Evolutionary conservation across 1,140 invertebrate species (phyloP), one percentile per base, ranked within the genome.

Genomic region (Drosophila subpulchrella): DNA sequence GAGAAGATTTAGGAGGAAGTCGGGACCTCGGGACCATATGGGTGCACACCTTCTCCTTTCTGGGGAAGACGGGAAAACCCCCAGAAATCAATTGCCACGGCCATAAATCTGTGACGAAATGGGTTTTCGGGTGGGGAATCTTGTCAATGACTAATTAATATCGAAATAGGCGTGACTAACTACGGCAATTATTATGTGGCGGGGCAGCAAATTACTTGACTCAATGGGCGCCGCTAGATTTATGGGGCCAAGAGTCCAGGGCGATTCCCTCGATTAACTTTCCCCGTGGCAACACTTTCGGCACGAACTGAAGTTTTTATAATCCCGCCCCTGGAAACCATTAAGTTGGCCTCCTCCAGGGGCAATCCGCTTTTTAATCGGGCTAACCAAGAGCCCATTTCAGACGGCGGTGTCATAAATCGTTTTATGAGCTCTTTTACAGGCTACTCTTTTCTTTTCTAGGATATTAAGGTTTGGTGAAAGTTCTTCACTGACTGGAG

Each of bases 121-220:
- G 24, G 61, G 30, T 6, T 48, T 41, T 41, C n/a, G 15, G 15
- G 20, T 54, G 42, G 51, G 48, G 42, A 46, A 70, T 74, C 36
- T 76, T 77, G 67, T 77, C 79, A 80, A 63, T 59, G 46, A 44
- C 53, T 44, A 88, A 89, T 88, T 88, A 89, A 88, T 84, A 80
- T 77, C 24, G 84, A 84, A 89, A 77, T 84, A 60, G 59, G 73
- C 84, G 68, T 89, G 80, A 88, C 83, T 89, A 89, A 86, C 75
- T 73, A 39, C 42, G 67, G 72, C 59, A 81, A 81, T 81, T 81
- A 81, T 66, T 54, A 53, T 38, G 60, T 61, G 24, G 66, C 32
- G 6, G 15, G 34, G 39, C 34, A 66, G 60, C 46, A 63, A 74
- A 61, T 59, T 63, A 36, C 60, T 38, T 57, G 71, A 48, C 47